Evolutionary conservation across 2,113 vertebrate species (phyloP).

Genomic region (Athene cunicularia): DNA sequence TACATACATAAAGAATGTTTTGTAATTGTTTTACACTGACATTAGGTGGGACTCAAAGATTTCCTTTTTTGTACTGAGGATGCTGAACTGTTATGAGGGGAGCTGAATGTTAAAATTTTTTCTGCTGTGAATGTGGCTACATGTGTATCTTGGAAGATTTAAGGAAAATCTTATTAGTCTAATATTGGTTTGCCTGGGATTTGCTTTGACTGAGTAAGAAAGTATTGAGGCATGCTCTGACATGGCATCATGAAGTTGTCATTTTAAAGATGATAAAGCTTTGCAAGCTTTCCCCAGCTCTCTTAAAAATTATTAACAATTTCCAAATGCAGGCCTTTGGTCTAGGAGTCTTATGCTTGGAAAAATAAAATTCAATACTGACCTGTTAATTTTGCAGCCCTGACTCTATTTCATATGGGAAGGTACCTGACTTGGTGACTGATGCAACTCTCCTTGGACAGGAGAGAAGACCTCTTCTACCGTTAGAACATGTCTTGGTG

Average conservation of each 20-base stretch:
- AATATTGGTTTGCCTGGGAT: not conserved
- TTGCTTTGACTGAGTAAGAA: not conserved
- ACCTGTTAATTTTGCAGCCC: not conserved
- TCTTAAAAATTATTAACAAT: not conserved
- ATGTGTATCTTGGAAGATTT: not conserved
- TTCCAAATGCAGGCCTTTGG: not conserved
- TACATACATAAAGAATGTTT: not conserved
- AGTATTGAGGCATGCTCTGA: not conserved
- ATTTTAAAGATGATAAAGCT: not conserved
- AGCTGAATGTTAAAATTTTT: not conserved
- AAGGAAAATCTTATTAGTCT: not conserved
- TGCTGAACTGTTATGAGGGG: not conserved
- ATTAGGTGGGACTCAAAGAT: not conserved
- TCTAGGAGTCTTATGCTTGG: not conserved
- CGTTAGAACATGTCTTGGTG: not conserved
- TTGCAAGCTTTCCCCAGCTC: not conserved
- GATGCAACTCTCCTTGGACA: not conserved
- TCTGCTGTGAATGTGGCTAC: not conserved
- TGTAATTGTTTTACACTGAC: not conserved
- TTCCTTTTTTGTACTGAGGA: not conserved
- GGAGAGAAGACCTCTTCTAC: not conserved
- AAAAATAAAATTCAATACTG: not conserved
- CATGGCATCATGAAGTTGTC: not conserved
- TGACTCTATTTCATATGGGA: not conserved
- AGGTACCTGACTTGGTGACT: not conserved